These are phyloP conservation scores for Drosophila jambulina DNA, from an alignment of 1,140 invertebrate species.

Conservation along the genomic window DNA sequence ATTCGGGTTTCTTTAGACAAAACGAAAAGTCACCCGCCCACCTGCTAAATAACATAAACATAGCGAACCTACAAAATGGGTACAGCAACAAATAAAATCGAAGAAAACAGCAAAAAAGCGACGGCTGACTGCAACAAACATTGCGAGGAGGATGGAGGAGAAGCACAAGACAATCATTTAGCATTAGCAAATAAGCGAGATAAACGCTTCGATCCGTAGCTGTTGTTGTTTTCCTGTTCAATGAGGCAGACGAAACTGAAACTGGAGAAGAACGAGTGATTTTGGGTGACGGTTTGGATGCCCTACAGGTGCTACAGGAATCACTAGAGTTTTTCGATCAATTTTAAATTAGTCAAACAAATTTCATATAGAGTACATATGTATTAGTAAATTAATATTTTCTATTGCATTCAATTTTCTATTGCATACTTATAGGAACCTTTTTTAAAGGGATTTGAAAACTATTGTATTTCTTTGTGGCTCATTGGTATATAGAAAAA, in stretches of 20 bases:
- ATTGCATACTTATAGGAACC: too few species aligned
- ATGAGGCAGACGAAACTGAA: constrained; percentile 50
- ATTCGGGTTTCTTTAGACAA: constrained; percentile 66
- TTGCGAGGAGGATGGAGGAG: constrained; percentile 30
- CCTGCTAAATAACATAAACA: constrained; percentile 70
- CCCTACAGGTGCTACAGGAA: constrained; percentile 5
- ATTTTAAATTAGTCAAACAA: too few species aligned
- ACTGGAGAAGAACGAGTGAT: constrained; percentile 5
- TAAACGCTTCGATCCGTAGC: constrained; percentile 73
- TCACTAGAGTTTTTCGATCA: background rate
- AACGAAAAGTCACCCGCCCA: constrained; percentile 67
- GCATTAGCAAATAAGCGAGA: constrained; percentile 73
- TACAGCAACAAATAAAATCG: constrained; percentile 22
- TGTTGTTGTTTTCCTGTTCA: constrained; percentile 45
- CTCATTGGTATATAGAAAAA: too few species aligned
- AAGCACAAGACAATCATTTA: constrained; percentile 70
- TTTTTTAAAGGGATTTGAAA: too few species aligned
- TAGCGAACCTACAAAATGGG: constrained; percentile 32
- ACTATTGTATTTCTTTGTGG: too few species aligned
- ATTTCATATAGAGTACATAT: too few species aligned
- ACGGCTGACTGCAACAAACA: constrained; percentile 64
- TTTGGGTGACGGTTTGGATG: background rate
- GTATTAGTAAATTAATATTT: too few species aligned
- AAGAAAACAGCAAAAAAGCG: constrained; percentile 37
- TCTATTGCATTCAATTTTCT: too few species aligned